A percentile compares a stretch with the other conserved stretches of the same genome.
Evolutionary conservation across 2,888 invertebrate genomes (phyloP).

Genomic region (Scaptomyza reducta): DNA sequence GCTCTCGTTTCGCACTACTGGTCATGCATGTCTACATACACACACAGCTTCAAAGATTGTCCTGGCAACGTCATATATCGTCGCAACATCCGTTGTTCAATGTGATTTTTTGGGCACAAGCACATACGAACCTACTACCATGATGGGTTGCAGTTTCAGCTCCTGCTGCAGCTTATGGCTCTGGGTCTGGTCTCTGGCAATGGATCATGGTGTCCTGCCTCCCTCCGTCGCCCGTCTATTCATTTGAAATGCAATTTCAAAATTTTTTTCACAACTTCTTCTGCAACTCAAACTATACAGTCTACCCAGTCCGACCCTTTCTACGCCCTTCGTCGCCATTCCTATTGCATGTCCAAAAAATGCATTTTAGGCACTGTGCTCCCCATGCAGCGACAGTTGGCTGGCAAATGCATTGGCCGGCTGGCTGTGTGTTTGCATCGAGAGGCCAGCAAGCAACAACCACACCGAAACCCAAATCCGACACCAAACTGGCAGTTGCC

Average conservation of each 20-base stretch:
- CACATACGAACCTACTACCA: slow-evolving; percentile 54
- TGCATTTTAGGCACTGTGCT: slow-evolving; percentile 75
- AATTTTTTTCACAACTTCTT: slow-evolving; percentile 73
- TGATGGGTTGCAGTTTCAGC: slow-evolving; percentile 25
- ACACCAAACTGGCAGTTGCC: slow-evolving; percentile 35
- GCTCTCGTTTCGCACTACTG: slow-evolving; percentile 51
- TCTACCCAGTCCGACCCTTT: slow-evolving; percentile 9
- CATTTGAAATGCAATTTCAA: slow-evolving; percentile 81
- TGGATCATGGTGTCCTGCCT: slow-evolving; percentile 16
- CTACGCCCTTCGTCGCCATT: too few species aligned
- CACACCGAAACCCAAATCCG: slow-evolving; percentile 5
- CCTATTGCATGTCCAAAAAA: slow-evolving; percentile 64
- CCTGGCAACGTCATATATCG: slow-evolving; percentile 67
- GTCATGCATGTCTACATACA: slow-evolving; percentile 63
- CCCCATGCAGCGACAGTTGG: slow-evolving; percentile 40
- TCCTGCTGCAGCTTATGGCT: slow-evolving; percentile 9
- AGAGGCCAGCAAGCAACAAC: neutral
- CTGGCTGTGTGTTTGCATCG: slow-evolving; percentile 1
- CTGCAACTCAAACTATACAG: slow-evolving; percentile 50
- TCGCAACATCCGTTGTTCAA: slow-evolving; percentile 72
- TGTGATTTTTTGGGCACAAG: slow-evolving; percentile 56
- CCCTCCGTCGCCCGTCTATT: slow-evolving; percentile 51
- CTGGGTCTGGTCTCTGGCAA: slow-evolving; percentile 5
- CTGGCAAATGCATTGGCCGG: slow-evolving; percentile 43
- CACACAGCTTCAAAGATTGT: slow-evolving; percentile 43